These are phyloP conservation scores for Siderastrea radians DNA, from an alignment of 92 coral and sea anemone species.

Conservation along the genomic window DNA sequence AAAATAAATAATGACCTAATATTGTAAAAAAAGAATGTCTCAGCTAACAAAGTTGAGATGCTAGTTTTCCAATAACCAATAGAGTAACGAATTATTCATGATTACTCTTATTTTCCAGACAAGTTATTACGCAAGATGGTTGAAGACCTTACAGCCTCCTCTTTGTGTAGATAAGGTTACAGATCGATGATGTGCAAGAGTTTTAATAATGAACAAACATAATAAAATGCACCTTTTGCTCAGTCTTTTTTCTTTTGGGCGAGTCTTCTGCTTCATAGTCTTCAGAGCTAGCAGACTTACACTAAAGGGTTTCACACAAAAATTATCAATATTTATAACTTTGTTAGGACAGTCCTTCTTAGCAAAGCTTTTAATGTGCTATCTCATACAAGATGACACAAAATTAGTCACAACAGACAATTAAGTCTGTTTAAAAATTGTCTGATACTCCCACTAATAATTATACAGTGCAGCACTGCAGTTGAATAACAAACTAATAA, in stretches of 20 bases:
- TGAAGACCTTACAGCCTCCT: slow-evolving; percentile 2
- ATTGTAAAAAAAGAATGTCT: slow-evolving; percentile 9
- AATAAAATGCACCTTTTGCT: slow-evolving; percentile 9
- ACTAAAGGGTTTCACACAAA: slow-evolving; percentile 13
- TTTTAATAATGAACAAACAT: background rate
- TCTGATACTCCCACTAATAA: slow-evolving; percentile 16
- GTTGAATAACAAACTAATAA: slow-evolving; percentile 24
- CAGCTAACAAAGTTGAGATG: slow-evolving; percentile 23
- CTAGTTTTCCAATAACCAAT: slow-evolving; percentile 32
- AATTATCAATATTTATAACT: background rate
- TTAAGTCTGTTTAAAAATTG: slow-evolving; percentile 16
- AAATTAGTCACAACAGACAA: slow-evolving; percentile 26
- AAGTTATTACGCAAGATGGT: slow-evolving; percentile 21
- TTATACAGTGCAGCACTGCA: background rate
- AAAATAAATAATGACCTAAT: background rate
- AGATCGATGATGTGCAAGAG: slow-evolving; percentile 1
- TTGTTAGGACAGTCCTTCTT: slow-evolving; percentile 5
- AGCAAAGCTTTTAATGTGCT: slow-evolving; percentile 22
- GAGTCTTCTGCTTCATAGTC: slow-evolving; percentile 18
- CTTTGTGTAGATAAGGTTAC: slow-evolving; percentile 20
- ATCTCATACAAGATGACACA: slow-evolving; percentile 2
- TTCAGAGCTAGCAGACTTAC: slow-evolving; percentile 18
- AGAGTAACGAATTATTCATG: slow-evolving; percentile 15
- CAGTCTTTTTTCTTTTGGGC: slow-evolving; percentile 22
- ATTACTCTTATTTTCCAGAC: slow-evolving; percentile 16